Evolutionary conservation across 2,888 invertebrate species (phyloP), one percentile per base, ranked within the genome.

Genomic region (Diarsia brunnea): DNA sequence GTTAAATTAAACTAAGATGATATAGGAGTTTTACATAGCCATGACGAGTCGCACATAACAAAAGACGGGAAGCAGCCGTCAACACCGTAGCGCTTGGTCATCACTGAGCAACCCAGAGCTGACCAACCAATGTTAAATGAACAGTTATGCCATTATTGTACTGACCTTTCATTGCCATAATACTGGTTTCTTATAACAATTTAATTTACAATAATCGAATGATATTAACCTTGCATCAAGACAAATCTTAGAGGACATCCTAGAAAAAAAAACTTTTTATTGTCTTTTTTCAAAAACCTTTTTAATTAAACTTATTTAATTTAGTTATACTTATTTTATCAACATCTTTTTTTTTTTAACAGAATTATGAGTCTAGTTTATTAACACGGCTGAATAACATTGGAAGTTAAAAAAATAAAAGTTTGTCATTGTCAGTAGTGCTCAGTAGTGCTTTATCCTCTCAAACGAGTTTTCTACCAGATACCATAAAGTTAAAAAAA

Each of bases 41-140:
- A 76, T 89, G 88, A 86, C 79, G 85, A 73, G 84, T 75, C 79
- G 12, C 5, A 60, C 49, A 70, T 79, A 90, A 95, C 94, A 95
- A 95, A 91, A 83, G 90, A 85, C 93, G 92, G 95, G 95, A 95
- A 95, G 89, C 92, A 90, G 84, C 91, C 90, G 91, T 94, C 93
- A 92, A 63, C 80, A 73, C 60, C 66, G 79, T 31, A 55, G 60
- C 49, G 55, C n/a, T 49, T 66, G 27, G 58, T 68, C 66, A 61
- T 51, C 68, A 43, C 53, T 49, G 68, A 73, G 68, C 58, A 70
- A 55, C 51, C 53, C 79, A 63, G 70, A 55, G 64, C 55, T 72
- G 65, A 49, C 73, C 78, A 64, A 55, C 75, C 68, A 73, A 73
- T 76, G 76, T 60, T 60, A 75, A 75, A 68, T 73, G 58, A 75